Evolutionary conservation across 1,140 invertebrate genomes (phyloP), one percentile per base, ranked within the genome.

Genomic region (Heliconius hewitsoni): DNA sequence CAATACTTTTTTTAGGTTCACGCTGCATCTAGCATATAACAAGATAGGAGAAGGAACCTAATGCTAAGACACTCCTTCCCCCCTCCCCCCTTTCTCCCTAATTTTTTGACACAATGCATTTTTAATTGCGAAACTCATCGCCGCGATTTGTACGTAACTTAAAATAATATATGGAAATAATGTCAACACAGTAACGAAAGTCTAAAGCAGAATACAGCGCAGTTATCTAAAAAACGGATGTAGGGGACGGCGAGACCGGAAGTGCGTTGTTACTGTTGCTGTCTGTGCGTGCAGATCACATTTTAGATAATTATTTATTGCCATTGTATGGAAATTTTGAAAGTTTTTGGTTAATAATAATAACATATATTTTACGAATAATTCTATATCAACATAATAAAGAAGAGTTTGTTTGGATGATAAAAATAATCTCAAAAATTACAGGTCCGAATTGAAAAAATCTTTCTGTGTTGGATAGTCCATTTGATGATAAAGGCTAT

Each of bases 181-280:
- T 66, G 60, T 30, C 1, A 60, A n/a, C 9, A 60, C 2, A 60
- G 23, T 66, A 4, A 27, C 13, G 11, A 66, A 66, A 60, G 55
- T 18, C 23, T 60, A 23, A n/a, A 60, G 23, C n/a, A 60, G 6
- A n/a, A 60, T 60, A 60, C n/a, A 60, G 55, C n/a, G 8, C 19
- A 27, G 55, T 76, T 76, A 76, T 76, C 74, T 76, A 76, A n/a
- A 76, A 76, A 76, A 66, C 74, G 74, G 74, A 76, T 71, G 74
- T 76, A 23, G 74, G 60, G 74, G 74, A 39, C 74, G 74, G 60
- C 39, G 57, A 42, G 74, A 71, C n/a, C 74, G 74, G 74, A 76
- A 37, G 74, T 66, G 74, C 74, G 39, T 76, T 76, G 66, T 76
- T 76, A 66, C 66, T 50, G 11, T 42, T 13, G 42, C 42, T 46